A percentile compares a stretch with the other conserved stretches of the same genome.
These are phyloP conservation scores for Catharus minimus DNA, from an alignment of 2,113 vertebrate species.

Conservation along the genomic window DNA sequence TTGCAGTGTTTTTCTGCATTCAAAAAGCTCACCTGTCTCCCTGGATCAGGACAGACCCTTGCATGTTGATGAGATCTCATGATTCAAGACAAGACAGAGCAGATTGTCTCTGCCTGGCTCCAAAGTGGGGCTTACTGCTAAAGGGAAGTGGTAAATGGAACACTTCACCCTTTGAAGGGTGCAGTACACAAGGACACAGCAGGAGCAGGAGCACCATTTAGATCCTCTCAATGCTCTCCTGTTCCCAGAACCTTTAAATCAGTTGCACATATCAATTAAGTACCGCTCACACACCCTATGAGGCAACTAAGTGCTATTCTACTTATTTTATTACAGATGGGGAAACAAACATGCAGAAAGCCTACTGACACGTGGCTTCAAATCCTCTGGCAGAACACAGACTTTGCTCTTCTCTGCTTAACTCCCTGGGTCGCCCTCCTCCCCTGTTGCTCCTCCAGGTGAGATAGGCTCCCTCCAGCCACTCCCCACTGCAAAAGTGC, in stretches of 20 bases:
- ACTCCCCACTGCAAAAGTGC: neutral
- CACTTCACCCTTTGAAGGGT: neutral
- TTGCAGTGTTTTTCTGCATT: neutral
- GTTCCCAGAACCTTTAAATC: slow-evolving; percentile 31
- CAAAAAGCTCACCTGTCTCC: neutral
- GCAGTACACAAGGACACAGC: neutral
- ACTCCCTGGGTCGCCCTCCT: fast-evolving
- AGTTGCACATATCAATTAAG: slow-evolving; percentile 25
- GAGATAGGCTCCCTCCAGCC: neutral
- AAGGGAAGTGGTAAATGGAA: neutral
- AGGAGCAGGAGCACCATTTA: neutral
- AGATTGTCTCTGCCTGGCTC: neutral
- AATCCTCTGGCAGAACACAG: neutral
- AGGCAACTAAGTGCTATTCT: slow-evolving; percentile 40
- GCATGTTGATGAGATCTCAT: fast-evolving
- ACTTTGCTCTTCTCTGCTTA: fast-evolving
- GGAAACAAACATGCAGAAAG: slow-evolving; percentile 46
- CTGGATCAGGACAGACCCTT: neutral
- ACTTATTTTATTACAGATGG: slow-evolving; percentile 53
- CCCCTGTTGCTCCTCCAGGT: fast-evolving
- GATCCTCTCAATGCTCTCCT: neutral
- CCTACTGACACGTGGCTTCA: slow-evolving; percentile 4
- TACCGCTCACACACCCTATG: slow-evolving; percentile 43
- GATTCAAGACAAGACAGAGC: neutral
- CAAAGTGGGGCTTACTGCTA: neutral